phyloP scores from a whole-genome alignment of 2,797 vertebrate species.

The Orientallactaga sibirica region DNA sequence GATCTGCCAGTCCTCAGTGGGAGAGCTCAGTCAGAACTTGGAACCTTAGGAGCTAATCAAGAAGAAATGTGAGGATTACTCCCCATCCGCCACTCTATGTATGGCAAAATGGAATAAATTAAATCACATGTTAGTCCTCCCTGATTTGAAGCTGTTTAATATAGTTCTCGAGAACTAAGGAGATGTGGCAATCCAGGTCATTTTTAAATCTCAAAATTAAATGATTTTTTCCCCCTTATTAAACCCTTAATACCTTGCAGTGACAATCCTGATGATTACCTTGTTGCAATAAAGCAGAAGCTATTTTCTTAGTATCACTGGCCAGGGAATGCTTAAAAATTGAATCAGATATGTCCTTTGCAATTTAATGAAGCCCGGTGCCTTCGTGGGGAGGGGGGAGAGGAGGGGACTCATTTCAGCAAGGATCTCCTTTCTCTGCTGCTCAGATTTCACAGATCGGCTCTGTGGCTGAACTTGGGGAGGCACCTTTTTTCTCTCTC shows the following conservation, averaged over 20 bases:
- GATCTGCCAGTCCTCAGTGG: not conserved
- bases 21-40: not conserved
- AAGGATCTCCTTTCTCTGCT: not conserved
- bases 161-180: conserved; percentile 45
- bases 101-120: conserved; percentile 56
- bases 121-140: conserved; percentile 46
- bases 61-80: not conserved
- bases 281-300: not conserved
- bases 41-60: conserved; percentile 4
- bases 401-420: not conserved
- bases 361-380: conserved; percentile 41
- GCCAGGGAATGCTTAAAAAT: conserved; percentile 21
- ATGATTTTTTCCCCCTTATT: conserved; percentile 50
- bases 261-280: conserved; percentile 3
- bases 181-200: conserved; percentile 48
- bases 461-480: not conserved
- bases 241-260: conserved; percentile 60
- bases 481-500: not conserved
- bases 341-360: conserved; percentile 41
- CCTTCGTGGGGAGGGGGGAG: not conserved
- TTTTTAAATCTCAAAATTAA: conserved; percentile 75
- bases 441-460: conserved; percentile 41
- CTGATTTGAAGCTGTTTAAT: conserved; percentile 60
- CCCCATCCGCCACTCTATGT: not conserved
- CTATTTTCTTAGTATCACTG: not conserved